Evolutionary conservation across 35 echinoderm and acorn worm genomes (phyloP), one percentile per base, ranked within the genome.

Genomic region (Eucidaris tribuloides): DNA sequence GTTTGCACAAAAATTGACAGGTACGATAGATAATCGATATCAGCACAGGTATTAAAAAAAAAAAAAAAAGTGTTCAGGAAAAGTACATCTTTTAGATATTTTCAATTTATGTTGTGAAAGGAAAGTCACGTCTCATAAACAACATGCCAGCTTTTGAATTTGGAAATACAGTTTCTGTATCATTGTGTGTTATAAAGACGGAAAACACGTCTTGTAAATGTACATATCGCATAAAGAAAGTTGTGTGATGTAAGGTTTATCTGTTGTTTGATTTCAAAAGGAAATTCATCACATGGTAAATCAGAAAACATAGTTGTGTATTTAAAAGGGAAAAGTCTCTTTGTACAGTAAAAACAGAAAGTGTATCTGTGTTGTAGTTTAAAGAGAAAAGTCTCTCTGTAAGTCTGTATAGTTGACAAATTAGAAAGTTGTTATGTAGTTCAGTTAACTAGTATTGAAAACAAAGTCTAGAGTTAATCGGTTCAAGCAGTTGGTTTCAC

Each of bases 401-500:
- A n/a, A n/a, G n/a, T n/a, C n/a, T n/a, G 20, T 22, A 59, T 59
- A 19, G 20, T 59, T 59, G 3, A 59, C 4, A 59, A 59, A 20
- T 24, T 5, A 59, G 15, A 19, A 24, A 24, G 57, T 59, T 59
- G 57, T 19, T 3, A 14, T 59, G 11, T 59, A 19, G 32, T 32
- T 70, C 38, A n/a, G n/a, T n/a, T n/a, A n/a, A n/a, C n/a, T n/a
- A 70, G 64, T 70, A 9, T 70, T 70, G n/a, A 72, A 42, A 72
- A 72, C 37, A 2, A 42, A 43, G 13, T 72, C 25, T 72, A 68
- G 66, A 42, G 37, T 72, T 72, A 32, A 72, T 43, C 34, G 19
- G 11, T 72, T 43, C 40, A 72, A 18, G 2, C 66, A 72, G 0
- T 72, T 72, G 35, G 66, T 72, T 72, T 72, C 66, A 43, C 35